Conservation (phyloP, 2,797 vertebrate species). For the Rhinatrema bivittatum region DNA sequence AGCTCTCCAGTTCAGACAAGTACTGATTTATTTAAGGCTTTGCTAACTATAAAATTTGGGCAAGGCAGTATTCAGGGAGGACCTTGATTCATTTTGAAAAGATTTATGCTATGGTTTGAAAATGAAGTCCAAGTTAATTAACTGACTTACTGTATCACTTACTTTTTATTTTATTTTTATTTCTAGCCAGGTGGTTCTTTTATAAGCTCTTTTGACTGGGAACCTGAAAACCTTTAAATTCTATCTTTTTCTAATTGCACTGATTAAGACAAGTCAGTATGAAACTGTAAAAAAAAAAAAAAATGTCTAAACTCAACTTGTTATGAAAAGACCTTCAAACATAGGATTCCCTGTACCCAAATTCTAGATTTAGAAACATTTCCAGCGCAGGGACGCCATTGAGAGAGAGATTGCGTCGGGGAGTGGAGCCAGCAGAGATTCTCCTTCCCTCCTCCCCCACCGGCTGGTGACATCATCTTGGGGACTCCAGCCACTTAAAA, state of each 20-base stretch:
- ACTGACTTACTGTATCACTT: conserved; percentile 27
- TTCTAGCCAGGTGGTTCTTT: conserved; percentile 9
- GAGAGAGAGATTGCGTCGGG: no score
- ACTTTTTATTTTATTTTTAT: neutral
- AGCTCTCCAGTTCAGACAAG: conserved; percentile 14
- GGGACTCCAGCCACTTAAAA: no score
- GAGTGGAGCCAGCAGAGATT: no score
- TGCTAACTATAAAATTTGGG: conserved; percentile 23
- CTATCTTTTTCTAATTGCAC: neutral
- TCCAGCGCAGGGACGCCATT: no score
- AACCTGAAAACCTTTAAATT: conserved; percentile 14
- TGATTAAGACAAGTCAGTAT: no score
- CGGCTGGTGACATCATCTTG: no score
- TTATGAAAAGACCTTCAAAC: no score
- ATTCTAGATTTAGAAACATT: no score
- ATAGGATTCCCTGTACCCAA: no score
- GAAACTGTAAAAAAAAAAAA: no score
- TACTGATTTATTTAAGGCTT: conserved; percentile 40
- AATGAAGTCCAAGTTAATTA: conserved; percentile 44
- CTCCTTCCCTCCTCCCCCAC: no score
- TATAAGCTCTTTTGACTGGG: conserved; percentile 6
- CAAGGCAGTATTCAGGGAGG: conserved; percentile 29
- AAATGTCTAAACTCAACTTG: no score
- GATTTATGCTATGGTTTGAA: conserved; percentile 35
- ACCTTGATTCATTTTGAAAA: conserved; percentile 36